Conservation (phyloP, 2,113 vertebrate species). For the Sebastes fasciatus region DNA sequence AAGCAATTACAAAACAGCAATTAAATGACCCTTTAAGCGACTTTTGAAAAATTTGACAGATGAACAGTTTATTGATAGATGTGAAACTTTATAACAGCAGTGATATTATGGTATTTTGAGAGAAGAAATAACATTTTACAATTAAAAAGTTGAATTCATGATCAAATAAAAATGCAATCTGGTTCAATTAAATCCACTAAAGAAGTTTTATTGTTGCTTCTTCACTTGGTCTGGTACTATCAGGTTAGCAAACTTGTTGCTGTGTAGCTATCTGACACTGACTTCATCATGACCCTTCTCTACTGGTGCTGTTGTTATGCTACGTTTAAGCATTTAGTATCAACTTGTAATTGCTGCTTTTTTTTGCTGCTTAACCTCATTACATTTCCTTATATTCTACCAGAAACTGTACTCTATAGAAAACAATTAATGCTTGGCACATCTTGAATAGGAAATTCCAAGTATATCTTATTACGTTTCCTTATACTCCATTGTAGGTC, state of each 20-base stretch:
- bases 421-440: background rate
- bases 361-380: background rate
- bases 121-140: background rate
- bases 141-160: background rate
- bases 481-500: background rate
- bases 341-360: background rate
- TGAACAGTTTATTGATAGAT: no score
- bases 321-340: background rate
- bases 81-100: background rate
- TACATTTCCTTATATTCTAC: background rate
- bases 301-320: background rate
- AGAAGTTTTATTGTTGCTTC: background rate
- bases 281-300: background rate
- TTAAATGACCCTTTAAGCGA: no score
- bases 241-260: background rate
- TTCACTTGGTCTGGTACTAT: background rate
- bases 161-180: background rate
- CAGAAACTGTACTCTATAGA: background rate
- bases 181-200: background rate
- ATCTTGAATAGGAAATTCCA: background rate
- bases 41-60: no score
- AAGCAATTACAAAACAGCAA: no score
- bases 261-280: background rate
- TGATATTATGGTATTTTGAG: background rate
- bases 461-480: constrained; percentile 13